Base-by-base conservation (phyloP, 1,140 invertebrate genomes). In the Campodea augens region DNA sequence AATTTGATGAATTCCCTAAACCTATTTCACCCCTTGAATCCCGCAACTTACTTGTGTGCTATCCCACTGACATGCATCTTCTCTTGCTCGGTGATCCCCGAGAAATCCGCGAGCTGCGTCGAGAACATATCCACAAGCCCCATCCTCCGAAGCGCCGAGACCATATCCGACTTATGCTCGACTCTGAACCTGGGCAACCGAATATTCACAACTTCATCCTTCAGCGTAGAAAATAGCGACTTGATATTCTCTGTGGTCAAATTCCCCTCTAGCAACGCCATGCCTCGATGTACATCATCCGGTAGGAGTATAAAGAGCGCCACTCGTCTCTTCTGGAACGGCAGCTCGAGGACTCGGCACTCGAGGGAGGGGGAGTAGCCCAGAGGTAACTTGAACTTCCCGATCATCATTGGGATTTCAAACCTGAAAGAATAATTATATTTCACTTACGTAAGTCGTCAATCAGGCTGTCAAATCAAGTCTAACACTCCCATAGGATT, bases 351-450 rank as follows among this genome's bases (percentile, higher is more conserved):
- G 2, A 61, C 47, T 7, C 57, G 42, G 29, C 57, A 61, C 22
- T 56, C 54, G 19, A 61, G 46, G n/a, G 54, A 52, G 12, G 49
- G 18, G 38, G 55, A 59, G 37, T 53, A 55, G 0, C 60, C 59
- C 13, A 60, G 36, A 1, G 59, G 52, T 1, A 62, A 50, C 42
- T 55, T 52, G 23, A 62, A 53, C 7, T 54, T 53, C 2, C 57
- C 58, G 7, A 55, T 53, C 60, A 62, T 62, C 59, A 61, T 60
- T 2, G 60, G 59, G 21, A 62, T 58, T 39, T 60, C 56, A 18
- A 57, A 49, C 46, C 58, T 61, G 23, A 38, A 40, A 42, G 22
- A 20, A 21, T 23, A 49, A 48, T 15, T 32, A 15, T 7, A 15
- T 32, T 32, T 32, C 27, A 32, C 7, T n/a, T n/a, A n/a, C n/a